Base-by-base conservation (phyloP, 1,140 invertebrate species). In the Ceratitis capitata region DNA sequence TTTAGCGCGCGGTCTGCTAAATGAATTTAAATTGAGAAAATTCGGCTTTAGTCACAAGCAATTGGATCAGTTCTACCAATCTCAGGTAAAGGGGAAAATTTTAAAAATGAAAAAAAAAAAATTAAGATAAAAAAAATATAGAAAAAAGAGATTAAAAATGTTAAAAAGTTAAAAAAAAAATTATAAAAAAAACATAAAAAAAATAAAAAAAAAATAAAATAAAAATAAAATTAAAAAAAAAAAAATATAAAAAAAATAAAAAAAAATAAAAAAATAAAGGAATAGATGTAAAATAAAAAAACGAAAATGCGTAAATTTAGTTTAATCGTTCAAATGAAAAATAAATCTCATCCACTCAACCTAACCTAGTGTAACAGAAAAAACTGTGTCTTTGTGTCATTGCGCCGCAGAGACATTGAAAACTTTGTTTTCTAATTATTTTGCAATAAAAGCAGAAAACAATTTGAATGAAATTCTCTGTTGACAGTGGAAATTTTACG, bases 31-130 rank as follows among this genome's bases (percentile, higher is more conserved):
- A 83, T 85, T 85, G 47, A 78, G 87, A 39, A 89, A 91, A 83
- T 89, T 91, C 26, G 89, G 89, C 39, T 91, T 91, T 58, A 85
- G 89, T 39, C 89, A 87, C 84, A 89, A 87, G 86, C 89, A 89
- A 53, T 87, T 89, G 56, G 89, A 91, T 69, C 85, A 89, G 49
- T 91, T 91, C 82, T 91, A 90, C 85, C 88, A 88, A 86, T 90
- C 88, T 14, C 88, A 90, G 89, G 89, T 91, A 83, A 78, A 78
- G 32, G n/a, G n/a, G n/a, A n/a, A n/a, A n/a, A n/a, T n/a, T n/a
- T n/a, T n/a, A n/a, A n/a, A n/a, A n/a, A 12, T 69, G 14, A 69
- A 10, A n/a, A n/a, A 32, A 9, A 29, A 2, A 39, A 42, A 35
- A 35, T 35, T 14, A 74, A 39, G 42, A 2, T 2, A 14, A 61